Evolutionary conservation across 2,113 vertebrate genomes (phyloP), one percentile per base, ranked within the genome.

Genomic region (Macquaria ambigua): DNA sequence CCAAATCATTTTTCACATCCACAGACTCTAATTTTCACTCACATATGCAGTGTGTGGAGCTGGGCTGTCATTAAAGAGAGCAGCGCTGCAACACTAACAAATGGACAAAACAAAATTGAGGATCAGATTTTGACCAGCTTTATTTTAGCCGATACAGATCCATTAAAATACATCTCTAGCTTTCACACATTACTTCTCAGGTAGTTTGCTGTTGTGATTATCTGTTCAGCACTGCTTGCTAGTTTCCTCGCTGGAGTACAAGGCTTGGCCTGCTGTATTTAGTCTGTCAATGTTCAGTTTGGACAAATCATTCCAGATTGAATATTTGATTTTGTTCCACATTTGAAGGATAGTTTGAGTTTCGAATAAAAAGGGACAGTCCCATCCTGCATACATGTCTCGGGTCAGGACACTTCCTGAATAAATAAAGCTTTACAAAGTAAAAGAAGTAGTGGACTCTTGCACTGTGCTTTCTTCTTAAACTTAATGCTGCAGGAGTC

Each of bases 1-100:
- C 50, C 6, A 55, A 61, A 74, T n/a, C 10, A 9, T 6, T 64
- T 39, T 67, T 25, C 21, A 43, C 21, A 67, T 67, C 23, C 6
- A n/a, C 37, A 61, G 8, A 21, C 72, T 58, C 34, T 28, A 21
- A 43, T 74, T 74, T 74, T 61, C 56, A 23, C 23, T 59, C 73
- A 14, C 25, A 48, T 21, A 48, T 56, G 52, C 70, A 23, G 31
- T 16, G 7, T 53, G 18, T 21, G 3, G 43, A 50, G 48, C 25
- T 25, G 2, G 4, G 9, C 28, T 71, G 18, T 23, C 10, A 53
- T 53, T 71, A 71, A 37, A 21, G 9, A 59, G 12, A 55, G 31
- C 34, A 43, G 23, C 11, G 39, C 28, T 58, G 23, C 55, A 28
- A 20, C 39, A 59, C n/a, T 20, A 12, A 12, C 43, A 41, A 53